phyloP scores from a whole-genome alignment of 1,140 invertebrate species.

The Drosophila paulistorum region DNA sequence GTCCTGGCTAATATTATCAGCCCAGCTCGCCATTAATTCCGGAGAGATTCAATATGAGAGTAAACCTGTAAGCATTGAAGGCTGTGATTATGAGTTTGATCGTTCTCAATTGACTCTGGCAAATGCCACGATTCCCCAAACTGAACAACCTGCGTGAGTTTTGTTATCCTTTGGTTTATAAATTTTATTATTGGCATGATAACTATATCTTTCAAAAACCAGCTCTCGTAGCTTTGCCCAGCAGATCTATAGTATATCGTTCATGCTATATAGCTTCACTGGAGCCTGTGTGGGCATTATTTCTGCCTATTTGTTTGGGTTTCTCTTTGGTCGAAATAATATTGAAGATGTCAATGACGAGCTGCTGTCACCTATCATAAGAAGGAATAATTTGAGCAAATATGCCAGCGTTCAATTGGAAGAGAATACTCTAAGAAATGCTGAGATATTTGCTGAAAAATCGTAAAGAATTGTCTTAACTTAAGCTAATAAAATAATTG shows the following conservation, averaged over 20 bases:
- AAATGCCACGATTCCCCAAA: conserved; percentile 45
- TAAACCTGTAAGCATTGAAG: conserved; percentile 86
- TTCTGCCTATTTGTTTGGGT: conserved; percentile 39
- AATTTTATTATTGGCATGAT: not conserved
- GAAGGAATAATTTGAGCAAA: conserved; percentile 39
- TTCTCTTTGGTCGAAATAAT: conserved; percentile 53
- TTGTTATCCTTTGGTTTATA: not conserved
- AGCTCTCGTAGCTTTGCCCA: conserved; percentile 56
- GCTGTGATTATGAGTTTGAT: conserved; percentile 85
- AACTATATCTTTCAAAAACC: conserved; percentile 6
- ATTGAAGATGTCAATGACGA: conserved; percentile 59
- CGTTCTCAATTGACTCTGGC: conserved; percentile 73
- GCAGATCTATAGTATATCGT: conserved; percentile 69
- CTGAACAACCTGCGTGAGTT: conserved; percentile 44
- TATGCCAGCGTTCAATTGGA: conserved; percentile 60
- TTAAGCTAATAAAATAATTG: not conserved
- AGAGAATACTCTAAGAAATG: conserved; percentile 36
- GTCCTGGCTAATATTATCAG: conserved; percentile 91
- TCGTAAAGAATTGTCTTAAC: conserved; percentile 28
- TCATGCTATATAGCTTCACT: conserved; percentile 57
- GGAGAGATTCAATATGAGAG: conserved; percentile 85
- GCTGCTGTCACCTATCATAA: conserved; percentile 61
- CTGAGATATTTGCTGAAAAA: conserved; percentile 26
- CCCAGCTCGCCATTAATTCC: conserved; percentile 87
- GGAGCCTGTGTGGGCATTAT: conserved; percentile 43